Conservation (phyloP, 2,797 vertebrate genomes). For the Cuculus canorus region DNA sequence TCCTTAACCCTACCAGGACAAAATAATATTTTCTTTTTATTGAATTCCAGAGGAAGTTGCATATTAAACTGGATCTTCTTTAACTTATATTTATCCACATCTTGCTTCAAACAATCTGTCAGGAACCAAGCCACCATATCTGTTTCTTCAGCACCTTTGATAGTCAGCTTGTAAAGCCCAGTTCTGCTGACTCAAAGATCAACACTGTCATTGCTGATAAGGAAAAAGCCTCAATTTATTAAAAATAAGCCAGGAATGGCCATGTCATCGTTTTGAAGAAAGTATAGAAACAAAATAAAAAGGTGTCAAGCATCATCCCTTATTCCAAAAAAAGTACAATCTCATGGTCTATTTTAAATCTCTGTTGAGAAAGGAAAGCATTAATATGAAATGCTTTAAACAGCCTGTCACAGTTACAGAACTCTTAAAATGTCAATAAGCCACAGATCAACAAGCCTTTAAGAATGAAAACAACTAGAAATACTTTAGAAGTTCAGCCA, state of each 20-base stretch:
- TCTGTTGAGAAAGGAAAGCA: background rate
- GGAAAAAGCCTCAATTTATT: background rate
- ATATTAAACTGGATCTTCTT: conserved; percentile 5
- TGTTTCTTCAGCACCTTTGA: background rate
- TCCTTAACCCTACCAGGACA: background rate
- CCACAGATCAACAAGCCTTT: background rate
- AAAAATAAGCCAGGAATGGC: background rate
- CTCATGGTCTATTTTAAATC: background rate
- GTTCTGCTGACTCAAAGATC: background rate
- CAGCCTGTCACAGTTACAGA: background rate
- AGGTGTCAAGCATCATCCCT: background rate
- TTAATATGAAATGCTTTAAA: background rate
- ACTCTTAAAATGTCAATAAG: background rate
- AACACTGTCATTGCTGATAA: background rate
- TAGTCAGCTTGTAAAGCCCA: background rate
- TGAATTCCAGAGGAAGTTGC: conserved; percentile 14
- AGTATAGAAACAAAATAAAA: background rate
- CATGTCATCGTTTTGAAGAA: background rate
- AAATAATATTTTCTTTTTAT: conserved; percentile 22
- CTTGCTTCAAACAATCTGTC: background rate
- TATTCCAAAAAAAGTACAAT: background rate
- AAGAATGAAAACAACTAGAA: conserved; percentile 4
- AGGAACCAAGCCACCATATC: background rate
- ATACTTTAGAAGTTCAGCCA: background rate
- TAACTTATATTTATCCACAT: conserved; percentile 4